A percentile compares a stretch with the other conserved stretches of the same genome.
These are phyloP conservation scores for Danaus plexippus DNA, from an alignment of 1,140 invertebrate genomes.

Conservation along the genomic window DNA sequence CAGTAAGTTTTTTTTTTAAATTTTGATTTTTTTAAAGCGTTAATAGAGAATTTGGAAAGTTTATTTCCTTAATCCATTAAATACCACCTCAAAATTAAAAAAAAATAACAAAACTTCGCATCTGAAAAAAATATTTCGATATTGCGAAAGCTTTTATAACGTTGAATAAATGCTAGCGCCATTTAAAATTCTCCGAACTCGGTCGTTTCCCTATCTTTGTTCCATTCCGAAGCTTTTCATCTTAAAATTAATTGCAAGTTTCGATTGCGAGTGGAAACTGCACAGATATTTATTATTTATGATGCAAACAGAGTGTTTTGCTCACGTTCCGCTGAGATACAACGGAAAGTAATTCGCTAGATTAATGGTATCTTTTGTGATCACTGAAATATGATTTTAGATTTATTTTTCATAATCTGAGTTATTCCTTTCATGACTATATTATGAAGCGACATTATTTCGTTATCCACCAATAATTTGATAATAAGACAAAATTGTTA, in stretches of 20 bases:
- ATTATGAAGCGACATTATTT: no score
- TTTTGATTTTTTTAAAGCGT: no score
- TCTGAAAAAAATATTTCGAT: no score
- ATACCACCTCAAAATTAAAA: no score
- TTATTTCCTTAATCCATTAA: no score
- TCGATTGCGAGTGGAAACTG: conserved; percentile 22
- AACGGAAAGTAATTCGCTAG: conserved; percentile 9
- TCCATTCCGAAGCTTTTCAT: conserved; percentile 25
- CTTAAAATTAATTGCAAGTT: conserved; percentile 30
- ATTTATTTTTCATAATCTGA: no score
- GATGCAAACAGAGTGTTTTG: conserved; percentile 13
- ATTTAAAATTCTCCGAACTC: conserved; percentile 23
- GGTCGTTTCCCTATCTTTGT: conserved; percentile 25
- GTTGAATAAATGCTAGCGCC: conserved; percentile 21
- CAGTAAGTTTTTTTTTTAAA: no score
- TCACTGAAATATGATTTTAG: conserved; percentile 1
- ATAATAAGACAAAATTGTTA: no score
- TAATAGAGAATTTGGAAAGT: no score
- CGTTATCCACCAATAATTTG: no score
- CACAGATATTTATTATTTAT: conserved; percentile 19
- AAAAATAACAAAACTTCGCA: no score
- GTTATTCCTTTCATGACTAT: no score
- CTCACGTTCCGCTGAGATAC: neutral
- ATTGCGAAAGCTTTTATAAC: conserved; percentile 1
- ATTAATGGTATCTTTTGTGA: conserved; percentile 4